Evolutionary conservation across 2,113 vertebrate species (phyloP).

Genomic region (Pelvicachromis taeniatus): DNA sequence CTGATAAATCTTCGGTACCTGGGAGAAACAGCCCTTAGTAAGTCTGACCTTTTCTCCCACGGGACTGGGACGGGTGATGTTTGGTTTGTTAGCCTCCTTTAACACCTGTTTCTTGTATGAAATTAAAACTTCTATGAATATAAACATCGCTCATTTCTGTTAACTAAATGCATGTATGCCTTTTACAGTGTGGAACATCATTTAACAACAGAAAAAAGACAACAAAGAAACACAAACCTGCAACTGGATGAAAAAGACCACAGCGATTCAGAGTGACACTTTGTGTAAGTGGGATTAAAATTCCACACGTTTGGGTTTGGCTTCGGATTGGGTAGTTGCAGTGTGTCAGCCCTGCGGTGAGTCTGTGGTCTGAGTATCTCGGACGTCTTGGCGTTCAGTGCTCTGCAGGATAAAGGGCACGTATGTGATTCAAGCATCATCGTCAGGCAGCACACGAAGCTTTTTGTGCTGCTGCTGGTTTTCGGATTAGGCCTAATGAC

Average conservation of each 20-base stretch:
- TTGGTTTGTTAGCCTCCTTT: neutral
- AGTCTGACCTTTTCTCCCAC: slow-evolving; percentile 7
- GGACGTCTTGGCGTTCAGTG: neutral
- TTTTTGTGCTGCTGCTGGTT: neutral
- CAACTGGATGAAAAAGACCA: neutral
- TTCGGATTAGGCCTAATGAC: neutral
- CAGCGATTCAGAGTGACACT: neutral
- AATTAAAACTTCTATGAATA: neutral
- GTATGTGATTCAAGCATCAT: neutral
- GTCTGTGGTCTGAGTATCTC: neutral
- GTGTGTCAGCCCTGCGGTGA: neutral
- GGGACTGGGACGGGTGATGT: neutral
- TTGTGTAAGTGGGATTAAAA: neutral
- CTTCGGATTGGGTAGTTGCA: neutral
- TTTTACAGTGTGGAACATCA: neutral
- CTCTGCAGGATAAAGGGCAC: neutral
- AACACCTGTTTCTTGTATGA: neutral
- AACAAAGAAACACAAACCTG: neutral
- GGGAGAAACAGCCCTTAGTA: neutral
- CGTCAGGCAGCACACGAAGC: neutral
- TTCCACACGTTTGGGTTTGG: neutral
- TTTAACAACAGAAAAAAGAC: neutral
- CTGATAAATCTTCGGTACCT: neutral
- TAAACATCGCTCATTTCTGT: rapidly evolving
- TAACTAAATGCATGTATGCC: rapidly evolving